Evolutionary conservation across 1,140 invertebrate genomes (phyloP).

Genomic region (Gonatopus flavifemur): DNA sequence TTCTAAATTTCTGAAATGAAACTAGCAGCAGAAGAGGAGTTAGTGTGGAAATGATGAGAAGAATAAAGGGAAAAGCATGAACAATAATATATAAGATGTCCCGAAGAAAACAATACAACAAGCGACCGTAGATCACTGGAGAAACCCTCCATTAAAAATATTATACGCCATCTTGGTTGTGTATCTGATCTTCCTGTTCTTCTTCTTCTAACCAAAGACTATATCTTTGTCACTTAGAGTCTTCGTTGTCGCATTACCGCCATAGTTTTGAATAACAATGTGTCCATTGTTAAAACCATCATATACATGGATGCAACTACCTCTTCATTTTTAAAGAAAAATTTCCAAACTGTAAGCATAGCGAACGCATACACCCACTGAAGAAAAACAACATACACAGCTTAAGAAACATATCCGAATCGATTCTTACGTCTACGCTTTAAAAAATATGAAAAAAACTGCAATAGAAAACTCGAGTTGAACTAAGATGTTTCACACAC

Average conservation of each 20-base stretch:
- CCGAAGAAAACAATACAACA: constrained; percentile 24
- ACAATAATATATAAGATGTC: constrained; percentile 21
- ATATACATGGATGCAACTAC: too few species aligned
- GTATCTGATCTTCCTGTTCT: constrained; percentile 4
- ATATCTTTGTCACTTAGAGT: constrained; percentile 8
- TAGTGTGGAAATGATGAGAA: constrained; percentile 3
- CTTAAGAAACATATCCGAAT: too few species aligned
- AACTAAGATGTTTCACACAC: too few species aligned
- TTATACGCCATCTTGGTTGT: constrained; percentile 35
- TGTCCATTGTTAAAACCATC: constrained; percentile 23
- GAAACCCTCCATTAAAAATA: constrained; percentile 39
- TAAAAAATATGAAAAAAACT: too few species aligned
- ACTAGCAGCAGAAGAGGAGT: not conserved
- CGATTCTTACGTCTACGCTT: too few species aligned
- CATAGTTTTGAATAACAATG: constrained; percentile 30
- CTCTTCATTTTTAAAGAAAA: too few species aligned
- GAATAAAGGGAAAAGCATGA: constrained; percentile 5
- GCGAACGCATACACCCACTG: too few species aligned
- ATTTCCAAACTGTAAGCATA: too few species aligned
- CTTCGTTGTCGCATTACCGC: not conserved
- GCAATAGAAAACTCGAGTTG: too few species aligned
- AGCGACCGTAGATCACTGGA: constrained; percentile 32
- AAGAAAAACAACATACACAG: too few species aligned
- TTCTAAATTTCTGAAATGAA: too few species aligned
- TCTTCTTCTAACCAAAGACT: constrained; percentile 1